Evolutionary conservation across 2,888 invertebrate species (phyloP).

Genomic region (Napeogenes sylphis): DNA sequence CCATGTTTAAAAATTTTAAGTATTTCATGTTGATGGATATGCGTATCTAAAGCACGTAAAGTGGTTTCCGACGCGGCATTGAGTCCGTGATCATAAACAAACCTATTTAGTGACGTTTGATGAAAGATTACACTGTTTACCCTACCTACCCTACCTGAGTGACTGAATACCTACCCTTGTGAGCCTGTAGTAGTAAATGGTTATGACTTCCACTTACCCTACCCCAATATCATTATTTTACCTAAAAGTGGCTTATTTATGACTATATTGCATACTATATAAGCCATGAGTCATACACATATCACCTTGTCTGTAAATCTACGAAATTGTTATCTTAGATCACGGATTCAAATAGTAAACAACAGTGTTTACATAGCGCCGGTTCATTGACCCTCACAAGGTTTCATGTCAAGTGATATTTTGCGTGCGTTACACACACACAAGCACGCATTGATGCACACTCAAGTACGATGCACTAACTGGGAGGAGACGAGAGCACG

Average conservation of each 20-base stretch:
- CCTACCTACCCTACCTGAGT: conserved; percentile 40
- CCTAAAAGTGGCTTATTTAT: conserved; percentile 7
- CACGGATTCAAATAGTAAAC: conserved; percentile 14
- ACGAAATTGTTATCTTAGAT: conserved; percentile 1
- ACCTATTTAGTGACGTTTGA: conserved; percentile 65
- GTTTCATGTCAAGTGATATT: conserved; percentile 55
- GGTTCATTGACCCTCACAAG: conserved; percentile 68
- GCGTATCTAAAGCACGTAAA: conserved; percentile 50
- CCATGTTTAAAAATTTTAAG: no score
- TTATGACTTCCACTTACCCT: conserved; percentile 55
- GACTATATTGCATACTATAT: conserved; percentile 7
- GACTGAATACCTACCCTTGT: conserved; percentile 33
- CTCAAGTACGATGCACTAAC: conserved; percentile 68
- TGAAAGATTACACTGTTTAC: conserved; percentile 68
- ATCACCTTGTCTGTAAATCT: neutral
- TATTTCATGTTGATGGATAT: conserved; percentile 36
- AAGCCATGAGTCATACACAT: neutral
- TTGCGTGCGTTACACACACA: conserved; percentile 58
- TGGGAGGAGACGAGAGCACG: conserved; percentile 68
- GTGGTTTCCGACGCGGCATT: conserved; percentile 50
- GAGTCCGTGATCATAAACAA: conserved; percentile 48
- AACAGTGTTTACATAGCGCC: conserved; percentile 51
- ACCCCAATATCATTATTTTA: conserved; percentile 45
- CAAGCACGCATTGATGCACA: conserved; percentile 56
- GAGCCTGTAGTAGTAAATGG: conserved; percentile 36